Evolutionary conservation across 2,797 vertebrate genomes (phyloP).

Genomic region (Otolemur crassicaudatus): DNA sequence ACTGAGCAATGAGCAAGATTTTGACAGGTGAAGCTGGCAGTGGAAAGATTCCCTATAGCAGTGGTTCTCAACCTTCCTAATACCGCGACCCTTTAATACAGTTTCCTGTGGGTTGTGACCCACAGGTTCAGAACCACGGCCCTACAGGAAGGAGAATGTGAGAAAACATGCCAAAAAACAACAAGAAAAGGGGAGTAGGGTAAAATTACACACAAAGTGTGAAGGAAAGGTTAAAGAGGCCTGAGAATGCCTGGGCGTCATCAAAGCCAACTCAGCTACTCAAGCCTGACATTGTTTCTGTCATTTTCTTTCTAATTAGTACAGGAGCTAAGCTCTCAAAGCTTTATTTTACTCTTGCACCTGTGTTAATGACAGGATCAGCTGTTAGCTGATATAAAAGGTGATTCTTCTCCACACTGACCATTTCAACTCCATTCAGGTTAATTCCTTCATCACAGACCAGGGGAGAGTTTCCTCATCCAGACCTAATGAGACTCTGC

Average conservation of each 20-base stretch:
- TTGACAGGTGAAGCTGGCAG: neutral
- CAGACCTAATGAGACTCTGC: conserved; percentile 39
- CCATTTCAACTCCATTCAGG: neutral
- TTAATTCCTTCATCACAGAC: conserved; percentile 27
- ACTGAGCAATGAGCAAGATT: neutral
- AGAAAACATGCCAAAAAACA: neutral
- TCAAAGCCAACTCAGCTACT: conserved; percentile 2
- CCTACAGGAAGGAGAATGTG: neutral
- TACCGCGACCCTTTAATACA: too few relatives aligned
- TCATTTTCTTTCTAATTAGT: conserved; percentile 60
- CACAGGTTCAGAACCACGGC: too few relatives aligned
- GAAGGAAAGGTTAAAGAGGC: neutral
- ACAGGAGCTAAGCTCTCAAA: neutral
- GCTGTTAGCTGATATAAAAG: neutral
- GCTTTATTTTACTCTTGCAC: neutral
- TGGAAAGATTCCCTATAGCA: neutral
- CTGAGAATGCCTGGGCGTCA: neutral
- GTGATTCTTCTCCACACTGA: neutral
- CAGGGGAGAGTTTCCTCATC: conserved; percentile 12
- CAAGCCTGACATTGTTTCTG: neutral
- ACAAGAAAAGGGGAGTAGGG: neutral
- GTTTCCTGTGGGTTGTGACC: too few relatives aligned
- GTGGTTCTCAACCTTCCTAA: too few relatives aligned
- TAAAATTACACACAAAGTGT: too few relatives aligned
- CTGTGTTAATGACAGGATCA: neutral